Percentiles rank a stretch among this genome's conserved stretches.
Conservation (phyloP, 2,888 invertebrate species). For the Melinopterus prodromus region DNA sequence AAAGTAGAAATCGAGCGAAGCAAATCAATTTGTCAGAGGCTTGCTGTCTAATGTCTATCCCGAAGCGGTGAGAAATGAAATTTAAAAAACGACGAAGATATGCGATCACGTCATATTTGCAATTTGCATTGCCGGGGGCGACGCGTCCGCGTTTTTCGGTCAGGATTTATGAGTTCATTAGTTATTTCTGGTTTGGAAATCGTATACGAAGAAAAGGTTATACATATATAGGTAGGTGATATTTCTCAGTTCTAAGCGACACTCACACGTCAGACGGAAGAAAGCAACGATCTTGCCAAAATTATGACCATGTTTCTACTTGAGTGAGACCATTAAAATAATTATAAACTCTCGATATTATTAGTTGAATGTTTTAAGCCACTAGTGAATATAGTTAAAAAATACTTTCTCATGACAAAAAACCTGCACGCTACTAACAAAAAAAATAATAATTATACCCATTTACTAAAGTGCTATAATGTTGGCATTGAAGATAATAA, state of each 20-base stretch:
- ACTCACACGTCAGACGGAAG: not conserved
- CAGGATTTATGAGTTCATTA: not conserved
- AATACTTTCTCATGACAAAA: no score
- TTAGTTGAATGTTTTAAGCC: no score
- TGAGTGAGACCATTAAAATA: no score
- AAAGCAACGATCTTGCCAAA: not conserved
- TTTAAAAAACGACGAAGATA: not conserved
- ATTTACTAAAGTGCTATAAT: no score
- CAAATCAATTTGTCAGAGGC: not conserved
- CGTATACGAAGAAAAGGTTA: not conserved
- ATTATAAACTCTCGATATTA: no score
- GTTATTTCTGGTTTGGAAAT: not conserved
- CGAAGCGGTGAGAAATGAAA: not conserved
- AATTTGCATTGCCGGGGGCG: not conserved
- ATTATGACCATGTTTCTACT: not conserved
- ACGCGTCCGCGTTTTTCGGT: not conserved
- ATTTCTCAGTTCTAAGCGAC: not conserved
- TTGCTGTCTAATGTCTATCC: not conserved
- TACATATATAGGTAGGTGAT: not conserved
- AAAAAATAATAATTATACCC: no score
- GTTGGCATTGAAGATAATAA: no score
- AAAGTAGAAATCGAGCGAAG: not conserved
- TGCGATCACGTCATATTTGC: not conserved
- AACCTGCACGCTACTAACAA: no score
- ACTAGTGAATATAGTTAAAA: no score